Evolutionary conservation across 2,888 invertebrate species (phyloP).

Genomic region (Strigamia transsilvanica): DNA sequence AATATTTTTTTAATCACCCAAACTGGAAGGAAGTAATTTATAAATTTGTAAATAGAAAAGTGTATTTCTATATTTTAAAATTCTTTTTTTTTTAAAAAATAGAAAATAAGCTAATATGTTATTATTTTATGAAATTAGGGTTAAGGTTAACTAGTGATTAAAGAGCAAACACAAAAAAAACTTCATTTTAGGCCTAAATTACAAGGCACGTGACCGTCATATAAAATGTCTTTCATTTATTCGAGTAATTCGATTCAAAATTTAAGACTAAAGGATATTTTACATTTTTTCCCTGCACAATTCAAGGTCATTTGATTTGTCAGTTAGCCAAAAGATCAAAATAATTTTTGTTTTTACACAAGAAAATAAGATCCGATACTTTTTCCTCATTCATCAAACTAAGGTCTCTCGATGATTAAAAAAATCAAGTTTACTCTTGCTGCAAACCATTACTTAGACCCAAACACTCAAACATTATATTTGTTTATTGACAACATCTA

Average conservation of each 20-base stretch:
- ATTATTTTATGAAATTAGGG: slow-evolving; percentile 16
- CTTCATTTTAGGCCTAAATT: not conserved
- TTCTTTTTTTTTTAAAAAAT: not conserved
- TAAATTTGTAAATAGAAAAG: no score
- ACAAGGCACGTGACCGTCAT: not conserved
- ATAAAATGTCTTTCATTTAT: not conserved
- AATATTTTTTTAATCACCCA: not conserved
- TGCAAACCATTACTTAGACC: no score
- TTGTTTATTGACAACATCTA: no score
- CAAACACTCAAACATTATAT: no score
- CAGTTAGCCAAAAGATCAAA: not conserved
- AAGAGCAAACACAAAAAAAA: not conserved
- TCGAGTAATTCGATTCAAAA: not conserved
- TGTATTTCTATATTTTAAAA: no score
- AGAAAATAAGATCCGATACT: no score
- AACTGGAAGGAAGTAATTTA: not conserved
- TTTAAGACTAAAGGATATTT: not conserved
- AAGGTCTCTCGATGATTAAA: no score
- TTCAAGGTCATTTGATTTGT: slow-evolving; percentile 10
- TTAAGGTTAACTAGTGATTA: slow-evolving; percentile 5
- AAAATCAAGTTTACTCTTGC: no score
- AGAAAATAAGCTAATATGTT: not conserved
- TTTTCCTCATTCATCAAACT: no score
- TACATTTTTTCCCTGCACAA: not conserved
- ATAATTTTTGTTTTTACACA: not conserved